Base-by-base conservation (phyloP, 2,888 invertebrate species). In the Sthenelais limicola region DNA sequence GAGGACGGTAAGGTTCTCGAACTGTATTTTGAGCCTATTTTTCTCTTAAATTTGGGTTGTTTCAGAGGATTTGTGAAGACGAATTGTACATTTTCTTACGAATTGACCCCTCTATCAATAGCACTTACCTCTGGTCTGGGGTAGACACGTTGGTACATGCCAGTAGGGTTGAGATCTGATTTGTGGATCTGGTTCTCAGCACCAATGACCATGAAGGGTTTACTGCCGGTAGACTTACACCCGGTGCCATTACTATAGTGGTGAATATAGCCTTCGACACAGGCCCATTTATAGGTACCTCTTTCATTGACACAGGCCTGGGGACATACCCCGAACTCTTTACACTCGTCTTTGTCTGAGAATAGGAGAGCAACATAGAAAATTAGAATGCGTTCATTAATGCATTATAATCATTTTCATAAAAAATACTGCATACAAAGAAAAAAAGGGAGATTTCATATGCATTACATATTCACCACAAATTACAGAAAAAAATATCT, bases 161-260 rank as follows among this genome's bases (percentile, higher is more conserved):
- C 67, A 26, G 30, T 35, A 48, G 35, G 43, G 67, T 51, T 49
- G 3, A 47, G 33, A 26, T 68, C 68, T 0, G 67, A 51, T 5
- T 66, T 52, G 28, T 73, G 70, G 33, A 74, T 47, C 52, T 74
- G 56, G 21, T 52, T 68, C 67, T 74, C 74, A 5, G 58, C 58
- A 1, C 58, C 74, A 24, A 74, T 71, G 21, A 74, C 48, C 18
- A 74, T 28, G 67, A 71, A 74, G 4, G 74, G 74, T 18, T 52
- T 21, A 21, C 30, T 28, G 15, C 52, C 66, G 47, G 24, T 0
- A 58, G 32, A 32, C 43, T 15, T 21, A n/a, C 66, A 66, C 26
- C 56, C 33, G 30, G 32, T 28, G 38, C 5, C 9, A 1, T 4
- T 21, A 43, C 24, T 9, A 9, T 52, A 21, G n/a, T 51, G 26